Percentiles rank a stretch among this genome's conserved stretches.
Evolutionary conservation across 1,140 invertebrate species (phyloP).

Genomic region (Carposina sasakii): DNA sequence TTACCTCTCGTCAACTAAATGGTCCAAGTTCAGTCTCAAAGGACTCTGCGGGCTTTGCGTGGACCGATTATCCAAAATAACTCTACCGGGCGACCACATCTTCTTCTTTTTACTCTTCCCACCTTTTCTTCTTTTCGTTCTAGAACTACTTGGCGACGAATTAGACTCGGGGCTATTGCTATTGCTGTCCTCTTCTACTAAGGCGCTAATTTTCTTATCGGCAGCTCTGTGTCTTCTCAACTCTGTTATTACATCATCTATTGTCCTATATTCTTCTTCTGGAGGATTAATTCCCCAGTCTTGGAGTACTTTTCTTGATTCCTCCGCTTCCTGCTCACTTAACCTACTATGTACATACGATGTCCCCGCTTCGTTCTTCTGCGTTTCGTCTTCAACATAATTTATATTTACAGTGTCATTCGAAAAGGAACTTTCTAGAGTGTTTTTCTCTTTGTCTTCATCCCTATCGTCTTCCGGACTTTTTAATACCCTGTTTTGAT

Average conservation of each 20-base stretch:
- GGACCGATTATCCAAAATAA: conserved; percentile 54
- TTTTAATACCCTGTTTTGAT: conserved; percentile 61
- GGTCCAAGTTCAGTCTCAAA: conserved; percentile 63
- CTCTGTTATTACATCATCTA: conserved; percentile 50
- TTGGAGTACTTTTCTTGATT: conserved; percentile 14
- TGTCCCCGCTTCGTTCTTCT: conserved; percentile 59
- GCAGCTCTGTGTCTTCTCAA: conserved; percentile 43
- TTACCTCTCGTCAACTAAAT: conserved; percentile 66
- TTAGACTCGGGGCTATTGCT: conserved; percentile 22
- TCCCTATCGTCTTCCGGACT: conserved; percentile 34
- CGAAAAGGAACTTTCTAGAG: conserved; percentile 56
- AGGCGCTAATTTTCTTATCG: conserved; percentile 37
- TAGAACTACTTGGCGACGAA: conserved; percentile 37
- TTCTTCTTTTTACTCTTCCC: conserved; percentile 51
- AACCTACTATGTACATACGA: conserved; percentile 48
- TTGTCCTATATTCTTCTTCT: conserved; percentile 41
- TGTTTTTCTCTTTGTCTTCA: conserved; percentile 42
- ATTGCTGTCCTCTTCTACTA: conserved; percentile 45
- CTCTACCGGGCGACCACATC: conserved; percentile 60
- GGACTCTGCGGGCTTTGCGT: conserved; percentile 45
- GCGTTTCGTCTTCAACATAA: conserved; percentile 42
- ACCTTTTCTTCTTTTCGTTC: conserved; percentile 41
- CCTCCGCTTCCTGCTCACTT: conserved; percentile 33
- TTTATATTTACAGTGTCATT: conserved; percentile 58
- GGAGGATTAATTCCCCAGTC: conserved; percentile 32